A percentile compares a stretch with the other conserved stretches of the same genome.
Conservation (phyloP, 2,797 vertebrate genomes). For the Coccyzus lansbergi region DNA sequence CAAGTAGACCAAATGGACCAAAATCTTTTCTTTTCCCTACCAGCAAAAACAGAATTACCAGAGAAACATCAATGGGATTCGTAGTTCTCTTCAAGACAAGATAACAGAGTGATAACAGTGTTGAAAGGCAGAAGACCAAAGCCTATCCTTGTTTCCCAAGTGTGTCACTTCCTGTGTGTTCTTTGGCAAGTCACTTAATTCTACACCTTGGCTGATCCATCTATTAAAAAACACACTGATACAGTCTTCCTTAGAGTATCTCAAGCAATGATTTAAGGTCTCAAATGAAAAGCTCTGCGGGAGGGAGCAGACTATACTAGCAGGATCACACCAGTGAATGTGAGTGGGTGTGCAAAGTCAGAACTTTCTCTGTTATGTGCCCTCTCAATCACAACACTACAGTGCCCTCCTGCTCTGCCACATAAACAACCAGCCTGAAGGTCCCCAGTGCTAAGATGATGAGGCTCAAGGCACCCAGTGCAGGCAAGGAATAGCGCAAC, state of each 20-base stretch:
- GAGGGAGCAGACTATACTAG: neutral
- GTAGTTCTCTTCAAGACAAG: neutral
- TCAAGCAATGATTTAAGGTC: neutral
- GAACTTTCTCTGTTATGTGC: neutral
- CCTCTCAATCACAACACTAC: neutral
- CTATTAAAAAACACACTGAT: neutral
- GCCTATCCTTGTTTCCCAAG: neutral
- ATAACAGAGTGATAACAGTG: neutral
- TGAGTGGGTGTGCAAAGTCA: neutral
- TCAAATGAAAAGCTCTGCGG: neutral
- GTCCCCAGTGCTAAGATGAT: neutral
- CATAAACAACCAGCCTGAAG: neutral
- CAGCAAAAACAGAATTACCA: neutral
- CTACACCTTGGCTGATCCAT: neutral
- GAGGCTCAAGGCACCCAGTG: fast-evolving
- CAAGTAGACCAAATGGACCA: neutral
- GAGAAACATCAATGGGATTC: neutral
- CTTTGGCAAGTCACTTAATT: neutral
- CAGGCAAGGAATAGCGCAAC: neutral
- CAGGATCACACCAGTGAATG: neutral
- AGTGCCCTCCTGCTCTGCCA: neutral
- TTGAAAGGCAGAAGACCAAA: neutral
- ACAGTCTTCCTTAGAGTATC: neutral
- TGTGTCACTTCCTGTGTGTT: neutral
- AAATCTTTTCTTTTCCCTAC: neutral